Conservation (phyloP, 2,797 vertebrate genomes). For the Takifugu rubripes region DNA sequence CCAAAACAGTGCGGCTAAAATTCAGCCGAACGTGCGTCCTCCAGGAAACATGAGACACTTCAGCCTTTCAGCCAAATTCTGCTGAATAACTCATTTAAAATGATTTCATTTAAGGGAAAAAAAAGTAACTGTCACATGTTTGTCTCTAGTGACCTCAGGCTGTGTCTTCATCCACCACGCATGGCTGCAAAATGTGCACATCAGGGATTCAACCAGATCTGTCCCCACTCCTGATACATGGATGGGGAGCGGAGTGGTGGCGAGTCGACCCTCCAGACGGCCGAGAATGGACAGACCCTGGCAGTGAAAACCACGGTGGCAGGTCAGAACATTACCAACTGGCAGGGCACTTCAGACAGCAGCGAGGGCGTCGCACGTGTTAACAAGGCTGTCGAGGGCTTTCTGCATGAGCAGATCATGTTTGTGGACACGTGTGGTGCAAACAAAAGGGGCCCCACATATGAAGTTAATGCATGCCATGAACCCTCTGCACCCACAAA, state of each 20-base stretch:
- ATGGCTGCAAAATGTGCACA: too few species aligned
- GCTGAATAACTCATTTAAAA: neutral
- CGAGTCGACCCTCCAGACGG: slow-evolving; percentile 41
- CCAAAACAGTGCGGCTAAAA: too few species aligned
- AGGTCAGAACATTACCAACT: slow-evolving; percentile 44
- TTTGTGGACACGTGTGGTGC: too few species aligned
- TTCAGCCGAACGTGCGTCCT: too few species aligned
- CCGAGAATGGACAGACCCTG: slow-evolving; percentile 34
- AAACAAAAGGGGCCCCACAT: too few species aligned
- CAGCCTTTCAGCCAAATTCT: too few species aligned
- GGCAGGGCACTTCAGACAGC: slow-evolving; percentile 32
- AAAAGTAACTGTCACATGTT: neutral
- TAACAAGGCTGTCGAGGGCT: too few species aligned
- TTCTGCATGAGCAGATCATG: too few species aligned
- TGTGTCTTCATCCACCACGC: slow-evolving; percentile 3
- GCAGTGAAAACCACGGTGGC: slow-evolving; percentile 33
- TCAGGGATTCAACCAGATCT: slow-evolving; percentile 7
- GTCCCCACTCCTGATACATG: slow-evolving; percentile 8
- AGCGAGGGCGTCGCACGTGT: slow-evolving; percentile 26
- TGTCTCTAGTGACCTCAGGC: slow-evolving; percentile 62
- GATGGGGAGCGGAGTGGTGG: slow-evolving; percentile 27
- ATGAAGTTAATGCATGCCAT: neutral
- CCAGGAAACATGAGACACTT: too few species aligned
- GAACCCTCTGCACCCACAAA: slow-evolving; percentile 36
- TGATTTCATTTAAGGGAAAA: neutral